A percentile compares a stretch with the other conserved stretches of the same genome.
Evolutionary conservation across 2,888 invertebrate species (phyloP).

Genomic region (Hartigia nigra): DNA sequence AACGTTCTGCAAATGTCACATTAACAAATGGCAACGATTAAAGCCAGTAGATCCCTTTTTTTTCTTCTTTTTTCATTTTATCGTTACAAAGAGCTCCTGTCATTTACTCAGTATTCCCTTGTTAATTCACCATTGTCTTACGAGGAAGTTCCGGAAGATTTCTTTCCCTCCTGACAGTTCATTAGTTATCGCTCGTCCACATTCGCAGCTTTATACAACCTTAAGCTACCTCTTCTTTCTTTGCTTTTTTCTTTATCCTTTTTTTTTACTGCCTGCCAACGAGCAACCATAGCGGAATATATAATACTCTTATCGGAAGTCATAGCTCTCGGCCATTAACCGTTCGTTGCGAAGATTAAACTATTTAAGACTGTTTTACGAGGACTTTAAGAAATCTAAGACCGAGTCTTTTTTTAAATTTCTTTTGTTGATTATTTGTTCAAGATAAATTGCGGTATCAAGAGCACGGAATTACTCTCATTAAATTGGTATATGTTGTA

Average conservation of each 20-base stretch:
- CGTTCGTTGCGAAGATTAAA: not conserved
- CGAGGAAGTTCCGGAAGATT: not conserved
- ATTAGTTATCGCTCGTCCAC: constrained; percentile 4
- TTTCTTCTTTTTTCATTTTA: not conserved
- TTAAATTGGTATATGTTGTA: not conserved
- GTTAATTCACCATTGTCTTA: not conserved
- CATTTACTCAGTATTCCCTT: not conserved
- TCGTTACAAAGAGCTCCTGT: not conserved
- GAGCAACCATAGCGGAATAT: not conserved
- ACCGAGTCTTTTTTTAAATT: not conserved
- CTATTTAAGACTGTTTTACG: not conserved
- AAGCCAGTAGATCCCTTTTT: not conserved
- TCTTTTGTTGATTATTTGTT: not conserved
- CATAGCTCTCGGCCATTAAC: not conserved
- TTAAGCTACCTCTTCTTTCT: not conserved
- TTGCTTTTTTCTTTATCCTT: no score
- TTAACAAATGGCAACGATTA: constrained; percentile 6
- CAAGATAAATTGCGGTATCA: not conserved
- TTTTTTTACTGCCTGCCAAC: not conserved
- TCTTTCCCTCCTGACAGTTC: constrained; percentile 1
- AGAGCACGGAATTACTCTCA: not conserved
- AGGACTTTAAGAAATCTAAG: not conserved
- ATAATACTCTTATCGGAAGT: not conserved
- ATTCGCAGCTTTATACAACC: not conserved
- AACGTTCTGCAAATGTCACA: constrained; percentile 2